phyloP scores from a whole-genome alignment of 2,797 vertebrate species.

The Paratrypauchen microcephalus region DNA sequence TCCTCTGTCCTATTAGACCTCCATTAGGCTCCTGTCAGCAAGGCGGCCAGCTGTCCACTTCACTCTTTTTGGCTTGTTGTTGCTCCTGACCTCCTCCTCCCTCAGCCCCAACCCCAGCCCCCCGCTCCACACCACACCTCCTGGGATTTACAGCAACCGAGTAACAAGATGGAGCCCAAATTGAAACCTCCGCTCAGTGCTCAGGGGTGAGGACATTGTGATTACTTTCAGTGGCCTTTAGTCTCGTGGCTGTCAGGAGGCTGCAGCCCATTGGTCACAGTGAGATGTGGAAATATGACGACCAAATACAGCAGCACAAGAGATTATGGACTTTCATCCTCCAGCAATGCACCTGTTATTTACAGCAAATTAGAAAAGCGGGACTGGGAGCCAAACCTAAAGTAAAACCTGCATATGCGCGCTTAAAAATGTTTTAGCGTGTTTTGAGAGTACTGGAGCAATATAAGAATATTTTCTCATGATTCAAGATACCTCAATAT shows the following conservation, averaged over 20 bases:
- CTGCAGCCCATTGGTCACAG: constrained; percentile 39
- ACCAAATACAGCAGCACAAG: constrained; percentile 26
- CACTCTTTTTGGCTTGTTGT: constrained; percentile 32
- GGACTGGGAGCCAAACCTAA: no score
- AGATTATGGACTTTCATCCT: constrained; percentile 15
- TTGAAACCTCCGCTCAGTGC: constrained; percentile 46
- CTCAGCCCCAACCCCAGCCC: constrained; percentile 48
- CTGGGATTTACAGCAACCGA: constrained; percentile 38
- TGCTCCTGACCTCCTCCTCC: constrained; percentile 49
- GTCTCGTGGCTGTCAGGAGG: constrained; percentile 21
- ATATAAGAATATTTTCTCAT: no score
- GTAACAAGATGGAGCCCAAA: constrained; percentile 46
- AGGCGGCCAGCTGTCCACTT: constrained; percentile 53
- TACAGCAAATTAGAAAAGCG: background rate
- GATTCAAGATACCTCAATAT: no score
- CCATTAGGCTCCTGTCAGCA: constrained; percentile 63
- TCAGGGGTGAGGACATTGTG: constrained; percentile 51
- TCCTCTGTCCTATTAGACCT: constrained; percentile 56
- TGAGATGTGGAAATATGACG: constrained; percentile 33
- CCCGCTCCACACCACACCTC: constrained; percentile 11
- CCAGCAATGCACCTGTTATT: background rate
- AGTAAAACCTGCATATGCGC: no score
- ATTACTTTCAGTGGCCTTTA: constrained; percentile 57
- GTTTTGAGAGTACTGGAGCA: background rate
- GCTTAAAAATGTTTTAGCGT: background rate